Evolutionary conservation across 2,113 vertebrate genomes (phyloP).

Genomic region (Esox niger): DNA sequence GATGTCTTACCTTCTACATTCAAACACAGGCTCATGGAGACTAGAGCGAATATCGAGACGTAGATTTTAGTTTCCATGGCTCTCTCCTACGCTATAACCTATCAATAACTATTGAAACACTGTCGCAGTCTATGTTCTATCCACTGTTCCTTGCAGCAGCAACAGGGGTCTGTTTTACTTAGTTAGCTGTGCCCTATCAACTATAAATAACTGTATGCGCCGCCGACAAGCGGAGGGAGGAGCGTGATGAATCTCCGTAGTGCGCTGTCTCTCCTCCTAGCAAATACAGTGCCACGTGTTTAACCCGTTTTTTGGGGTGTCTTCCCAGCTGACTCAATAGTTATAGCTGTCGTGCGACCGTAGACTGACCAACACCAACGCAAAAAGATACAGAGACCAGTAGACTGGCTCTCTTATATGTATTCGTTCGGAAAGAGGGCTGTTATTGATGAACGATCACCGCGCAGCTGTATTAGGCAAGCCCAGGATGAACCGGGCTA

Average conservation of each 20-base stretch:
- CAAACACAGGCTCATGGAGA: conserved; percentile 40
- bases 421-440: neutral
- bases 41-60: conserved; percentile 50
- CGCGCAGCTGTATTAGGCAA: too few relatives aligned
- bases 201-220: neutral
- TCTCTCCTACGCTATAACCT: neutral
- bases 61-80: conserved; percentile 61
- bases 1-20: conserved; percentile 45
- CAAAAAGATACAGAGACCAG: neutral
- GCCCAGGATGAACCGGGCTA: too few relatives aligned
- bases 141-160: neutral
- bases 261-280: neutral
- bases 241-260: neutral
- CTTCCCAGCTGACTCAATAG: neutral
- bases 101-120: neutral
- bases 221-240: neutral
- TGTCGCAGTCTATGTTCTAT: neutral
- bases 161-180: neutral
- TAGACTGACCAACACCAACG: neutral
- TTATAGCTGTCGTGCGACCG: too few relatives aligned
- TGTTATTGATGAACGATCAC: too few relatives aligned
- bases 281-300: conserved; percentile 37
- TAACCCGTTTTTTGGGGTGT: conserved; percentile 4
- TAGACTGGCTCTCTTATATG: neutral
- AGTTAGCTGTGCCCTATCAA: neutral